These are phyloP conservation scores for Melanophora roralis DNA, from an alignment of 2,888 invertebrate genomes.

Conservation along the genomic window DNA sequence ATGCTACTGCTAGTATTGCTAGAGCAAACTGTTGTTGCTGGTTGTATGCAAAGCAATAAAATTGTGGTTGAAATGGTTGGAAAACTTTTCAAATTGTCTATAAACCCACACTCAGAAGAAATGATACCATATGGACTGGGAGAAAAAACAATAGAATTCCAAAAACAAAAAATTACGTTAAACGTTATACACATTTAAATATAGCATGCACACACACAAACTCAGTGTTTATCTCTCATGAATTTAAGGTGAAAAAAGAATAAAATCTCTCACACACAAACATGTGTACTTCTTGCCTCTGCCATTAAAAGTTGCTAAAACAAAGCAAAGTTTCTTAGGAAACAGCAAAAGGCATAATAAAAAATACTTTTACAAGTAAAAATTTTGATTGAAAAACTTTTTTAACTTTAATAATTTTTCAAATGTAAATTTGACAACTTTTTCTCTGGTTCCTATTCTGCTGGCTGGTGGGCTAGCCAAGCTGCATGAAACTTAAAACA, in stretches of 20 bases:
- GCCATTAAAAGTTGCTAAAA: no score
- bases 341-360: background rate
- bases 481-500: background rate
- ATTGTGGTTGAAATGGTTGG: slow-evolving; percentile 59
- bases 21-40: background rate
- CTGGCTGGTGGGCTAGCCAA: no score
- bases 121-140: slow-evolving; percentile 21
- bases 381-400: slow-evolving; percentile 60
- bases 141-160: slow-evolving; percentile 16
- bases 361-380: background rate
- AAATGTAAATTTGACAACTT: slow-evolving; percentile 56
- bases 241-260: background rate
- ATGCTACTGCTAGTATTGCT: background rate
- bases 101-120: slow-evolving; percentile 36
- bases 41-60: slow-evolving; percentile 59
- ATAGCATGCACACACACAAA: background rate
- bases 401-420: slow-evolving; percentile 50
- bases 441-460: slow-evolving; percentile 2
- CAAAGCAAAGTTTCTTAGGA: no score
- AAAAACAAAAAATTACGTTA: slow-evolving; percentile 35
- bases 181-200: slow-evolving; percentile 21
- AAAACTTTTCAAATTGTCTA: slow-evolving; percentile 58
- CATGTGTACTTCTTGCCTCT: background rate
- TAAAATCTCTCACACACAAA: background rate
- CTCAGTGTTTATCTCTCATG: background rate